These are phyloP conservation scores for Ancistrus triradiatus DNA, from an alignment of 2,113 vertebrate species.

Conservation along the genomic window DNA sequence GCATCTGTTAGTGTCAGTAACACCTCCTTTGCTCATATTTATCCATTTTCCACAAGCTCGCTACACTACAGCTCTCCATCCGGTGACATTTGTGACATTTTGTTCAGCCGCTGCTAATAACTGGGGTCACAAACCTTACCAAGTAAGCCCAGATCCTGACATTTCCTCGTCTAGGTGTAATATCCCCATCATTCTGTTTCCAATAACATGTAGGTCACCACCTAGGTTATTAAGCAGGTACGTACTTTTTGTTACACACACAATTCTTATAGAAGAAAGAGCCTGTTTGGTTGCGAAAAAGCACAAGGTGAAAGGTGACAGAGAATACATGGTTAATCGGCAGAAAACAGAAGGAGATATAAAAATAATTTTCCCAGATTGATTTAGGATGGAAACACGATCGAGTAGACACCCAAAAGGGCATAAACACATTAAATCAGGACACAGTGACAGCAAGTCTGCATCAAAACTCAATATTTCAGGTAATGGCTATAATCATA, in stretches of 20 bases:
- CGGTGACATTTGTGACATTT: constrained; percentile 51
- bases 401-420: background rate
- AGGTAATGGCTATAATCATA: background rate
- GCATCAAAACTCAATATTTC: background rate
- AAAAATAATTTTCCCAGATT: background rate
- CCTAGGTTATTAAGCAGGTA: constrained; percentile 56
- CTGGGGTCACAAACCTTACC: constrained; percentile 47
- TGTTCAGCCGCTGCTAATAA: constrained; percentile 53
- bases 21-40: constrained; percentile 23
- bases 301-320: background rate
- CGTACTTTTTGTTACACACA: constrained; percentile 49
- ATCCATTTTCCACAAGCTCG: constrained; percentile 24
- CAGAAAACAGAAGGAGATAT: background rate
- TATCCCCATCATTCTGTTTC: constrained; percentile 53
- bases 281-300: constrained; percentile 33
- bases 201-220: constrained; percentile 50
- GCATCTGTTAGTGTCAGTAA: constrained; percentile 37
- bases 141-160: constrained; percentile 47
- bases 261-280: constrained; percentile 33
- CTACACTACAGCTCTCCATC: constrained; percentile 22
- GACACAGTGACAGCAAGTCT: background rate
- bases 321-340: constrained; percentile 1
- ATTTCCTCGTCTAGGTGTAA: constrained; percentile 50
- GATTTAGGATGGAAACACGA: background rate
- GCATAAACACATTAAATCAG: background rate